Percentiles rank a stretch among this genome's conserved stretches.
phyloP scores from a whole-genome alignment of 2,888 invertebrate species.

The Microctonus aethiopoides region DNA sequence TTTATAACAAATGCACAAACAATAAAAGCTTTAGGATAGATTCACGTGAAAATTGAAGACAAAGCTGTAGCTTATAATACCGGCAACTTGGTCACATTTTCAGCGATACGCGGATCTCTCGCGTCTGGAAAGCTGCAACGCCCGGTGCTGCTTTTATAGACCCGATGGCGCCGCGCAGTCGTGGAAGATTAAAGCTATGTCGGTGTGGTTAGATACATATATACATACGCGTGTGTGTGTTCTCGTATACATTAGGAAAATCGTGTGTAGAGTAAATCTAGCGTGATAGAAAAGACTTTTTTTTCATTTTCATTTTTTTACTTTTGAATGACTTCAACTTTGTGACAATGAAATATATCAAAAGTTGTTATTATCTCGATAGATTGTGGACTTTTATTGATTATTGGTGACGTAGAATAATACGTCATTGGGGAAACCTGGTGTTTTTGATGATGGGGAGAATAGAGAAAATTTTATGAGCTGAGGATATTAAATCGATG shows the following conservation, averaged over 20 bases:
- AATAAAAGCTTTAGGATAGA: neutral
- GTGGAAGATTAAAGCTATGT: constrained; percentile 37
- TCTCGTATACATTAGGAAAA: neutral
- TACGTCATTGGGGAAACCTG: no score
- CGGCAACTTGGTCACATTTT: constrained; percentile 52
- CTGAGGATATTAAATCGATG: no score
- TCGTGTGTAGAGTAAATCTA: no score
- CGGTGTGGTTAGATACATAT: neutral
- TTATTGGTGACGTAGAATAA: no score
- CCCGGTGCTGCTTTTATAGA: constrained; percentile 59
- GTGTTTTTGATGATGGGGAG: no score
- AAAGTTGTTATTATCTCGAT: no score
- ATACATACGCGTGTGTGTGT: neutral
- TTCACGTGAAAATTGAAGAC: neutral
- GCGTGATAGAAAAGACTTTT: no score
- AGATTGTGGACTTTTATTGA: no score
- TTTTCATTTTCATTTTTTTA: neutral
- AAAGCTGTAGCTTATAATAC: neutral
- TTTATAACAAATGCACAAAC: neutral
- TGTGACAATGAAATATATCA: no score
- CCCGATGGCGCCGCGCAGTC: constrained; percentile 56
- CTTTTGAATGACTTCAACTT: neutral
- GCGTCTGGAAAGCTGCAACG: constrained; percentile 62
- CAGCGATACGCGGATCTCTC: constrained; percentile 56
- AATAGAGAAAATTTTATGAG: no score